Conservation (phyloP, 2,888 invertebrate species). For the Elaeidobius kamerunicus region DNA sequence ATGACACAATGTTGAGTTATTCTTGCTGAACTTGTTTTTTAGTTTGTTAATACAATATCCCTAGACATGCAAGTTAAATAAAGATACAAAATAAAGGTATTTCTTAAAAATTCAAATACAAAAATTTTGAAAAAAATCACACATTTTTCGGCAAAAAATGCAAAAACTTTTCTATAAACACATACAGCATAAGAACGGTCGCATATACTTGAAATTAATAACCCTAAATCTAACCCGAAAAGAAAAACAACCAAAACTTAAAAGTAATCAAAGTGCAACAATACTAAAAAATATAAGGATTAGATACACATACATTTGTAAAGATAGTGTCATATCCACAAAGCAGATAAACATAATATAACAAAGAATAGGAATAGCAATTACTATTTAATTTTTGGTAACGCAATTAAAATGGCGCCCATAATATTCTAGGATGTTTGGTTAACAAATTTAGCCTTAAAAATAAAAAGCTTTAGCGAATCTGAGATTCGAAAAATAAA, state of each 20-base stretch:
- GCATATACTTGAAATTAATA: neutral
- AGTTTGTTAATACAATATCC: neutral
- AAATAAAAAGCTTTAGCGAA: conserved; percentile 24
- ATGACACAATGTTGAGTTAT: neutral
- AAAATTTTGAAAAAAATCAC: conserved; percentile 20
- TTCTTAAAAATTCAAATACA: conserved; percentile 14
- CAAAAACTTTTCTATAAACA: conserved; percentile 10
- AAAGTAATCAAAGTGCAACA: conserved; percentile 26
- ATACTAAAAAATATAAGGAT: conserved; percentile 12
- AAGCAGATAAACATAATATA: conserved; percentile 32
- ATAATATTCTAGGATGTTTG: conserved; percentile 18
- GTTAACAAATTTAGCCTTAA: neutral
- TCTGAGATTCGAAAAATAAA: conserved; percentile 25
- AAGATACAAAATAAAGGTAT: conserved; percentile 32
- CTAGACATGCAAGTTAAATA: conserved; percentile 13
- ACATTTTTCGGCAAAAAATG: conserved; percentile 11
- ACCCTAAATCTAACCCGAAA: conserved; percentile 14
- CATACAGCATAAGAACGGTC: conserved; percentile 4
- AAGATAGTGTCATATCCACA: conserved; percentile 34
- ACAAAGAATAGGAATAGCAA: conserved; percentile 26
- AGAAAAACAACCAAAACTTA: conserved; percentile 9
- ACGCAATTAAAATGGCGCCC: conserved; percentile 8
- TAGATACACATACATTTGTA: conserved; percentile 12
- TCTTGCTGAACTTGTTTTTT: neutral
- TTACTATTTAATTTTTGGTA: conserved; percentile 28